phyloP scores from a whole-genome alignment of 1,140 invertebrate genomes.

The Bombus turneri region DNA sequence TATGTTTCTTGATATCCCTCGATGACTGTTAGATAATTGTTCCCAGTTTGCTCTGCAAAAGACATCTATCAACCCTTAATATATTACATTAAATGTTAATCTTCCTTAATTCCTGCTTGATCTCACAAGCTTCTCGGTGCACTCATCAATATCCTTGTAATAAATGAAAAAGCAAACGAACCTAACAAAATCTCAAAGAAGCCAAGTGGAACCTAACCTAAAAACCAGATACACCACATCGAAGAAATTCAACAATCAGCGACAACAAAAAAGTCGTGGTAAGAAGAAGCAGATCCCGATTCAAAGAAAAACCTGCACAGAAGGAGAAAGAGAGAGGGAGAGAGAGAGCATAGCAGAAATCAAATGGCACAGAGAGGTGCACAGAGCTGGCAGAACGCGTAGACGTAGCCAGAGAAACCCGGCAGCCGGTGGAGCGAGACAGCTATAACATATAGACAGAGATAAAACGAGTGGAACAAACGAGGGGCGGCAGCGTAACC shows the following conservation, averaged over 20 bases:
- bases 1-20: too few relatives aligned
- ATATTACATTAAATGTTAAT: neutral
- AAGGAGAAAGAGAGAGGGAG: neutral
- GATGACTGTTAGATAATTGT: too few relatives aligned
- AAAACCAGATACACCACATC: neutral
- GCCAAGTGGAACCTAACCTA: neutral
- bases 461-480: neutral
- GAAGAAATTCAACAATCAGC: neutral
- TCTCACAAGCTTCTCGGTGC: neutral
- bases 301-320: neutral
- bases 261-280: neutral
- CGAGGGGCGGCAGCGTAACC: constrained; percentile 16
- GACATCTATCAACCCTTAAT: neutral
- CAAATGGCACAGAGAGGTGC: neutral
- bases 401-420: too few relatives aligned
- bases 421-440: neutral
- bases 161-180: neutral
- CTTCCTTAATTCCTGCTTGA: neutral
- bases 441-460: neutral
- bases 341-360: neutral
- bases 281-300: neutral
- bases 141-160: neutral
- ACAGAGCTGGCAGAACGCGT: neutral
- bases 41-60: too few relatives aligned
- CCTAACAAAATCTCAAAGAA: neutral